These are phyloP conservation scores for Cyclura pinguis DNA, from an alignment of 2,797 vertebrate species.

Conservation along the genomic window DNA sequence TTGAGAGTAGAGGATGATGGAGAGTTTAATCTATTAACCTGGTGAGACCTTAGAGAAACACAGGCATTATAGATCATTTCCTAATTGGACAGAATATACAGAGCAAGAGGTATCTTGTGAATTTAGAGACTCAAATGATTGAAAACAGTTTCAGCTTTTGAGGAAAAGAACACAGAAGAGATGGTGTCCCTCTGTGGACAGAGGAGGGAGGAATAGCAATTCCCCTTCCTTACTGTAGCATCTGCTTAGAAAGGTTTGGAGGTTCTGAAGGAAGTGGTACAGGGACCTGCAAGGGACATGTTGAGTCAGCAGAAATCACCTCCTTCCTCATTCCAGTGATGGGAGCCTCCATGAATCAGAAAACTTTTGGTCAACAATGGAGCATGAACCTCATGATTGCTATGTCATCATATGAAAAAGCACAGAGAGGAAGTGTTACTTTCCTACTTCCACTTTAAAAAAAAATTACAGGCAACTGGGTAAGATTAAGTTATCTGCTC, in stretches of 20 bases:
- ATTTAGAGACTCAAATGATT: not conserved
- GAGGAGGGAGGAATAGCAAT: too few species aligned
- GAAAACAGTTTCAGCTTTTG: not conserved
- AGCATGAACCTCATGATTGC: too few species aligned
- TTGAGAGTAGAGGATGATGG: not conserved
- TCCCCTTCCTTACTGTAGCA: not conserved
- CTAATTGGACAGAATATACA: not conserved
- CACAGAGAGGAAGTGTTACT: too few species aligned
- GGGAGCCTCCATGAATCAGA: too few species aligned
- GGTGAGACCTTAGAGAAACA: not conserved
- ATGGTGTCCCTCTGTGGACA: not conserved
- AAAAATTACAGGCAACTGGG: too few species aligned
- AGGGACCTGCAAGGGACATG: not conserved
- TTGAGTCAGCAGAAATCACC: too few species aligned
- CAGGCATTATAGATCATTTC: not conserved
- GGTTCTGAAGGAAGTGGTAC: not conserved
- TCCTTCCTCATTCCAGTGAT: too few species aligned
- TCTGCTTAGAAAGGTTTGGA: not conserved
- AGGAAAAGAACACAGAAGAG: not conserved
- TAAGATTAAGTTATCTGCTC: too few species aligned
- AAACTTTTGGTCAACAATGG: too few species aligned
- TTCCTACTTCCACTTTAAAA: too few species aligned
- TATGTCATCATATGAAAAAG: too few species aligned
- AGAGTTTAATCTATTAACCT: not conserved
- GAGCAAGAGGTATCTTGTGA: too few species aligned